A percentile compares a stretch with the other conserved stretches of the same genome.
Conservation (phyloP, 2,797 vertebrate species). For the Anguilla obscura region DNA sequence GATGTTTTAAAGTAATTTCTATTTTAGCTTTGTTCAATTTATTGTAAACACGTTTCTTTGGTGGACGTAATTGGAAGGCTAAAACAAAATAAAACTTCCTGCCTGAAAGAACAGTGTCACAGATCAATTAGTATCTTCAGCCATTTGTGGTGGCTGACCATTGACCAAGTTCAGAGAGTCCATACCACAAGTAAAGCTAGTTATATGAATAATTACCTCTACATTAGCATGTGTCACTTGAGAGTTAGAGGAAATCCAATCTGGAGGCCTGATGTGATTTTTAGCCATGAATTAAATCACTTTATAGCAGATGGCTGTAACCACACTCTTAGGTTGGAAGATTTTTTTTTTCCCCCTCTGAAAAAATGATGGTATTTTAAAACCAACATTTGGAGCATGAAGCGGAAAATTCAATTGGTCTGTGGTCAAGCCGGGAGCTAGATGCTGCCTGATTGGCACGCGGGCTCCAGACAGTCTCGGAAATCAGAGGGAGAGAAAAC, state of each 20-base stretch:
- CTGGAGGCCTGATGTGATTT: conserved; percentile 5
- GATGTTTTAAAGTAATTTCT: background rate
- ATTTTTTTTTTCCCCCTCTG: conserved; percentile 30
- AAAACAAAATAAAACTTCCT: background rate
- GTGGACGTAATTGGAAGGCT: background rate
- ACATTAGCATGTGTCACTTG: conserved; percentile 8
- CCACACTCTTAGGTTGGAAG: conserved; percentile 21
- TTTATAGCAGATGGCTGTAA: conserved; percentile 20
- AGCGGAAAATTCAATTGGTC: conserved; percentile 41
- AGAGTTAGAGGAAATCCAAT: background rate
- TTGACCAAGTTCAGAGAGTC: background rate
- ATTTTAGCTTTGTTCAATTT: background rate
- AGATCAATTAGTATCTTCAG: background rate
- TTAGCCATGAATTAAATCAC: conserved; percentile 32
- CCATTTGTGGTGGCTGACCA: background rate
- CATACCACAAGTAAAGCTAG: no score
- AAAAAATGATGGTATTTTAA: conserved; percentile 37
- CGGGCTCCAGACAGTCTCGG: background rate
- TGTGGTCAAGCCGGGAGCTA: conserved; percentile 27
- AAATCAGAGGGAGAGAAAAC: conserved; percentile 23
- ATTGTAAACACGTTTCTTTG: background rate
- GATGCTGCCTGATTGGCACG: conserved; percentile 21
- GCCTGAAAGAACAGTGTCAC: background rate
- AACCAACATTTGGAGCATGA: conserved; percentile 31
- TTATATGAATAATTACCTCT: background rate